A percentile compares a stretch with the other conserved stretches of the same genome.
These are phyloP conservation scores for Eugnorisma glareosa DNA, from an alignment of 2,888 invertebrate species.

Conservation along the genomic window DNA sequence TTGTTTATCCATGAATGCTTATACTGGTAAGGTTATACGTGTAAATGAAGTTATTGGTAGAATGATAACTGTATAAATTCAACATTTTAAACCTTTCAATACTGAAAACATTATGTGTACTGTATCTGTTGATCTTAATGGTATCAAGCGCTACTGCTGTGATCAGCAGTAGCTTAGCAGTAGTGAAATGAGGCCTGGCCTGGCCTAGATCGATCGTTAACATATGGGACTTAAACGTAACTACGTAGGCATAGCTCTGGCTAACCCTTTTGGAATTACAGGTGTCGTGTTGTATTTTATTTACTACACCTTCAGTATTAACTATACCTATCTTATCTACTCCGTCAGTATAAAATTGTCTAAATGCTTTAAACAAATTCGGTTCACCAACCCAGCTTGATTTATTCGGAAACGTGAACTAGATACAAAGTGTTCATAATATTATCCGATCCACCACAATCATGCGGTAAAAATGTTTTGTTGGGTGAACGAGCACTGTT, in stretches of 20 bases:
- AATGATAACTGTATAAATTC: background rate
- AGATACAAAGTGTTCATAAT: slow-evolving; percentile 48
- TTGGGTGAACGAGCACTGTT: slow-evolving; percentile 6
- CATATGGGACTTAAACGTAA: background rate
- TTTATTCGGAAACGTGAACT: slow-evolving; percentile 68
- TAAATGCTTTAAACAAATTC: slow-evolving; percentile 18
- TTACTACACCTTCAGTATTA: background rate
- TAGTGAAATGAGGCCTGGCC: too few species aligned
- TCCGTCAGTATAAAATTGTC: background rate
- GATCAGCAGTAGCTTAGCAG: too few species aligned
- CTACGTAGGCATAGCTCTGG: background rate
- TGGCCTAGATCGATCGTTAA: too few species aligned
- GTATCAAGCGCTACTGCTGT: background rate
- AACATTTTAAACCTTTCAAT: background rate
- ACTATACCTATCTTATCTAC: background rate
- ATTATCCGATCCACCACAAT: slow-evolving; percentile 10
- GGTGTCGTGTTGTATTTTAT: background rate
- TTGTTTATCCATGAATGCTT: background rate
- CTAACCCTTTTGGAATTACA: background rate
- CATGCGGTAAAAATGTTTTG: slow-evolving; percentile 10
- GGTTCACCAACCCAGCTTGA: slow-evolving; percentile 55
- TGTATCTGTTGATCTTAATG: background rate
- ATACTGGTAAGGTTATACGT: background rate
- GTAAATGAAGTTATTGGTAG: background rate
- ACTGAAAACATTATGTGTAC: background rate